These are phyloP conservation scores for Platyscapa corneri DNA, from an alignment of 1,140 invertebrate genomes.

Conservation along the genomic window DNA sequence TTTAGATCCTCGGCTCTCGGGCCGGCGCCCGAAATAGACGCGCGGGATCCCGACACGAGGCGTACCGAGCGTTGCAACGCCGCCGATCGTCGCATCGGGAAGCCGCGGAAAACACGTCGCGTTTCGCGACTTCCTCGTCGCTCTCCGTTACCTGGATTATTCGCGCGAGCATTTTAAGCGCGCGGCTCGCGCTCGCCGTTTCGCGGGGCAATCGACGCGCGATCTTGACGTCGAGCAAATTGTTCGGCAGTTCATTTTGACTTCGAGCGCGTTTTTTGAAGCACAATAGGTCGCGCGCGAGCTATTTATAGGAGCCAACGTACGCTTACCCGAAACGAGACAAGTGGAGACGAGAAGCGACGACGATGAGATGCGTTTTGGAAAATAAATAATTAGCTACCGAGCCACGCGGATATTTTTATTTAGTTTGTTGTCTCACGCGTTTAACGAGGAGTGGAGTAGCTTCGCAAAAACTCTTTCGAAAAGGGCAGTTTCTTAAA, in stretches of 20 bases:
- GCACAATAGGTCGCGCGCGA: not conserved
- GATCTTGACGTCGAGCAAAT: not conserved
- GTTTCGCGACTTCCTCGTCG: too few species aligned
- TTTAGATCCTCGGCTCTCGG: not conserved
- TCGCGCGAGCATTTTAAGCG: not conserved
- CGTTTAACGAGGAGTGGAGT: too few species aligned
- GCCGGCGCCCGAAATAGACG: not conserved
- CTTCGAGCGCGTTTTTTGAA: not conserved
- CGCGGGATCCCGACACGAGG: not conserved
- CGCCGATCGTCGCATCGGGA: not conserved
- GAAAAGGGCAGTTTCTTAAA: too few species aligned
- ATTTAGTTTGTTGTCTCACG: too few species aligned
- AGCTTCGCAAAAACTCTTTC: too few species aligned
- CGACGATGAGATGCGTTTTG: too few species aligned
- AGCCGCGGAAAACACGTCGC: not conserved
- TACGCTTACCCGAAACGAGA: too few species aligned
- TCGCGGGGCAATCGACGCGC: too few species aligned
- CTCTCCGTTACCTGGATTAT: slow-evolving; percentile 5
- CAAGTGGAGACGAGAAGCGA: too few species aligned
- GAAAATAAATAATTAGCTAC: too few species aligned
- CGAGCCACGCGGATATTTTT: too few species aligned
- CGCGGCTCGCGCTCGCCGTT: not conserved
- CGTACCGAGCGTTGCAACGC: not conserved
- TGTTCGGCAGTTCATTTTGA: not conserved
- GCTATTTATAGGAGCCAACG: not conserved